A percentile compares a stretch with the other conserved stretches of the same genome.
phyloP scores from a whole-genome alignment of 2,888 invertebrate species.

The Mystacides longicornis region DNA sequence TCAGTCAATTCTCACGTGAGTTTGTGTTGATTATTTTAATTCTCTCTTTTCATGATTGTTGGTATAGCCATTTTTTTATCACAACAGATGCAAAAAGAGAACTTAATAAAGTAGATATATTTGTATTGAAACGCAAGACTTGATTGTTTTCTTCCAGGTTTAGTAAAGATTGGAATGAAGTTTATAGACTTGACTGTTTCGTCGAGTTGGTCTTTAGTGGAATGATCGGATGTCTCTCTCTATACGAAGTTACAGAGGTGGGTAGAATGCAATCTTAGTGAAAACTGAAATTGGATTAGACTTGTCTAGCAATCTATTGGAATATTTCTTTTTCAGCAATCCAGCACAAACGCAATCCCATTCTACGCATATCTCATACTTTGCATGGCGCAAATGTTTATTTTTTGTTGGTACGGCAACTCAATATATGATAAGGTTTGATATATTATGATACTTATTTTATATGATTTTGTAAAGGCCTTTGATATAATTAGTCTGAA shows the following conservation, averaged over 20 bases:
- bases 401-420: slow-evolving; percentile 22
- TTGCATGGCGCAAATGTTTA: slow-evolving; percentile 18
- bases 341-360: not conserved
- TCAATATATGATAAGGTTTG: slow-evolving; percentile 16
- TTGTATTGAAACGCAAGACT: not conserved
- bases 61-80: too few relatives aligned
- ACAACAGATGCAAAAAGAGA: too few relatives aligned
- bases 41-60: not conserved
- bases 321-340: not conserved
- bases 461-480: not conserved
- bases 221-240: slow-evolving; percentile 19
- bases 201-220: slow-evolving; percentile 14
- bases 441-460: not conserved
- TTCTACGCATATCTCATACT: slow-evolving; percentile 12
- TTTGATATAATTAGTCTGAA: too few relatives aligned
- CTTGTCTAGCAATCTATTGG: not conserved
- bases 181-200: slow-evolving; percentile 17
- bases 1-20: slow-evolving; percentile 6
- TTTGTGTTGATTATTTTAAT: not conserved
- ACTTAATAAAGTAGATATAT: not conserved
- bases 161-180: slow-evolving; percentile 6
- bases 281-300: not conserved
- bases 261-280: too few relatives aligned
- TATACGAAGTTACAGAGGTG: slow-evolving; percentile 21
- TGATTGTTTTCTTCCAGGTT: slow-evolving; percentile 11